phyloP scores from a whole-genome alignment of 92 coral and sea anemone species.

The Ricordea florida region DNA sequence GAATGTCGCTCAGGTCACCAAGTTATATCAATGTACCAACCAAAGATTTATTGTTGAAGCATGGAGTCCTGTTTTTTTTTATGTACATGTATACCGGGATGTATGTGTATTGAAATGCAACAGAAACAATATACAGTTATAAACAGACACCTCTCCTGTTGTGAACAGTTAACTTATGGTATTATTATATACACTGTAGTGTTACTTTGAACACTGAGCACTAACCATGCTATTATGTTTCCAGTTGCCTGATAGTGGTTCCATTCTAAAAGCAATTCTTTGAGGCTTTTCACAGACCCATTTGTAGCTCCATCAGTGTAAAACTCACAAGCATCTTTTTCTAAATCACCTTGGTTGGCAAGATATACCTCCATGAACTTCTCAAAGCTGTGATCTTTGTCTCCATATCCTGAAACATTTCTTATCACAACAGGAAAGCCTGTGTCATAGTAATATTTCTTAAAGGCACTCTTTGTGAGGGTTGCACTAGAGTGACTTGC shows the following conservation, averaged over 20 bases:
- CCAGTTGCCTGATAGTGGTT: slow-evolving; percentile 73
- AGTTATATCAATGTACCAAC: no score
- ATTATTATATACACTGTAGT: no score
- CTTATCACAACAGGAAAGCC: slow-evolving; percentile 71
- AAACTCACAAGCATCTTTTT: slow-evolving; percentile 74
- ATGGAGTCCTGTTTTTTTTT: no score
- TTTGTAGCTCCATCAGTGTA: slow-evolving; percentile 47
- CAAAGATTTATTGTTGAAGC: no score
- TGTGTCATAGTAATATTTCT: slow-evolving; percentile 70
- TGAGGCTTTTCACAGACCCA: slow-evolving; percentile 25
- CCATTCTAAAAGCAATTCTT: slow-evolving; percentile 61
- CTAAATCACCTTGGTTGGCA: slow-evolving; percentile 46
- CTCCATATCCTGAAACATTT: slow-evolving; percentile 66
- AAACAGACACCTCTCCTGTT: no score
- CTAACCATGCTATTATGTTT: slow-evolving; percentile 71
- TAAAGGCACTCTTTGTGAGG: slow-evolving; percentile 66
- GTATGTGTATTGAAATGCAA: no score
- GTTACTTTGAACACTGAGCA: background rate
- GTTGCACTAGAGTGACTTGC: slow-evolving; percentile 52
- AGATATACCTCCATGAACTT: slow-evolving; percentile 56
- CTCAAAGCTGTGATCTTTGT: slow-evolving; percentile 68
- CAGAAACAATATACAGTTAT: no score
- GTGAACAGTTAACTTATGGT: no score
- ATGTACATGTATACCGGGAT: no score
- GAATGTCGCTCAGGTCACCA: no score